Percentiles rank a stretch among this genome's conserved stretches.
Evolutionary conservation across 2,888 invertebrate genomes (phyloP).

Genomic region (Melipona bicolor): DNA sequence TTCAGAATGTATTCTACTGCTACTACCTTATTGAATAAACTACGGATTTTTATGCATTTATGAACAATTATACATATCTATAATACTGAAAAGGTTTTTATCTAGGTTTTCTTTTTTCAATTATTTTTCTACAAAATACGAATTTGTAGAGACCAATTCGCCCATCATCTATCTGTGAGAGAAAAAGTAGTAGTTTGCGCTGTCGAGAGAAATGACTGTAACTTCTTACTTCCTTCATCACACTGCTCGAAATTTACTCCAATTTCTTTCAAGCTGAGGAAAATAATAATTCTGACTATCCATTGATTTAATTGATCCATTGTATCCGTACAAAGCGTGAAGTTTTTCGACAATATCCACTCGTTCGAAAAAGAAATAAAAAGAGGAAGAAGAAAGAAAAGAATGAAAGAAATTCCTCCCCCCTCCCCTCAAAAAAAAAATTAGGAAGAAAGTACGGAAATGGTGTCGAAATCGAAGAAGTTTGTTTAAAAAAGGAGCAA

Average conservation of each 20-base stretch:
- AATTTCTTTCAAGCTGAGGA: not conserved
- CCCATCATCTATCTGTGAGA: too few relatives aligned
- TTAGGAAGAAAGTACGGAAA: not conserved
- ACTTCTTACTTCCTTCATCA: not conserved
- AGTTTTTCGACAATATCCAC: not conserved
- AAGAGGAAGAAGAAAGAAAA: not conserved
- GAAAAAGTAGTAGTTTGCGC: too few relatives aligned
- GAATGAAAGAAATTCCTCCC: not conserved
- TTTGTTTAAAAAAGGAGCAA: not conserved
- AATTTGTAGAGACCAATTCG: too few relatives aligned
- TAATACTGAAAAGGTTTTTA: too few relatives aligned
- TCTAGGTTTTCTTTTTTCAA: too few relatives aligned
- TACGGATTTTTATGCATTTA: too few relatives aligned
- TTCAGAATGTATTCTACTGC: too few relatives aligned
- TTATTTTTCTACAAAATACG: too few relatives aligned
- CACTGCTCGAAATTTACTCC: not conserved
- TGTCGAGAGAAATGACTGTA: not conserved
- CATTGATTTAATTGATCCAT: not conserved
- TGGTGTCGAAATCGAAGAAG: not conserved
- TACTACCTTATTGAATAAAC: too few relatives aligned
- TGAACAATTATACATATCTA: too few relatives aligned
- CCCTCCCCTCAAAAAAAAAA: not conserved
- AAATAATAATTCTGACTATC: not conserved
- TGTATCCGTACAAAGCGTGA: conserved; percentile 15
- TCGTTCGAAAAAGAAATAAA: not conserved